These are phyloP conservation scores for Centropristis striata DNA, from an alignment of 2,113 vertebrate genomes.

Conservation along the genomic window DNA sequence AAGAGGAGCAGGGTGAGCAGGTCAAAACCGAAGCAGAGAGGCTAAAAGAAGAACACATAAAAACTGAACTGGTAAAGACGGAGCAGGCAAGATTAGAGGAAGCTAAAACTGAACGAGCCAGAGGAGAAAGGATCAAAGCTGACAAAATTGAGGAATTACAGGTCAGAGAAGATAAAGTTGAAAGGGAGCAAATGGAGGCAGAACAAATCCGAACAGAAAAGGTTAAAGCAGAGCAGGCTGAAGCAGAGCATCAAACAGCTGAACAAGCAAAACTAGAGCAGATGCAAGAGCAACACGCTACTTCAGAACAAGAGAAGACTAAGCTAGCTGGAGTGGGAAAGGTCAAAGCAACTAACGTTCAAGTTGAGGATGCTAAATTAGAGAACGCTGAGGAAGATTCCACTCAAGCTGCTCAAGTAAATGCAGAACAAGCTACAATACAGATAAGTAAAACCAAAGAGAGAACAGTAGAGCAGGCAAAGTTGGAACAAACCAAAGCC, in stretches of 20 bases:
- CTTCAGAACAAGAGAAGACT: constrained; percentile 31
- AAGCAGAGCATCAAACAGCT: not conserved
- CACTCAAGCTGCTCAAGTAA: not conserved
- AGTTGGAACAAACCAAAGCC: constrained; percentile 43
- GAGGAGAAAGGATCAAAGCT: not conserved
- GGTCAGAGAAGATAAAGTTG: constrained; percentile 13
- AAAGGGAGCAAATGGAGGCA: constrained; percentile 10
- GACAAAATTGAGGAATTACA: constrained; percentile 18
- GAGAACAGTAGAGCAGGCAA: constrained; percentile 31
- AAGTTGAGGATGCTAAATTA: constrained; percentile 21
- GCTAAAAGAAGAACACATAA: too few relatives aligned
- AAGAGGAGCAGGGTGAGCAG: constrained; percentile 41
- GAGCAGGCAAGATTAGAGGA: too few relatives aligned
- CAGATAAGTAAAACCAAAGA: not conserved
- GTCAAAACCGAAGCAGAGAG: constrained; percentile 20
- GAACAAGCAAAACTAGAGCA: constrained; percentile 35
- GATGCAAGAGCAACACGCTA: constrained; percentile 21
- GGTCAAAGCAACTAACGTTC: constrained; percentile 26
- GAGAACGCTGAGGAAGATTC: constrained; percentile 15
- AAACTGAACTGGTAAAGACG: too few relatives aligned
- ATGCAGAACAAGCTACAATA: constrained; percentile 21
- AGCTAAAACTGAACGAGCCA: constrained; percentile 16
- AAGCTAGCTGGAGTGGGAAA: constrained; percentile 6
- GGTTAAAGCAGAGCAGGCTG: constrained; percentile 12
- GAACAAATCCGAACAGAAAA: constrained; percentile 29